Percentiles rank a stretch among this genome's conserved stretches.
Evolutionary conservation across 1,140 invertebrate species (phyloP).

Genomic region (Carcinoscorpius rotundicauda): DNA sequence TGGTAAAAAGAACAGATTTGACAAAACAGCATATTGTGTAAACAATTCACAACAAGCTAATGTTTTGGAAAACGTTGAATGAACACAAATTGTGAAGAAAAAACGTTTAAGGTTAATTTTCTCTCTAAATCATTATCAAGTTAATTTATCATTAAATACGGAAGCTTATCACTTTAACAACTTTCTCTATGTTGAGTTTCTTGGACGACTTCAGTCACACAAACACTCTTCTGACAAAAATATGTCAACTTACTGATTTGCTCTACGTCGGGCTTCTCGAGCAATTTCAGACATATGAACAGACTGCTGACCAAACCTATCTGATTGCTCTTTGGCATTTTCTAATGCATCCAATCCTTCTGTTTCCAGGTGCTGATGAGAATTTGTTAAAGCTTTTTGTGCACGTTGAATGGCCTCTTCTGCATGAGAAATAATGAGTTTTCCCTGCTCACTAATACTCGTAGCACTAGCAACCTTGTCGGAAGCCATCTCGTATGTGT

Average conservation of each 20-base stretch:
- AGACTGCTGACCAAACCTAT: slow-evolving; percentile 76
- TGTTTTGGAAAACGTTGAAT: no score
- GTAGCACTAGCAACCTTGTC: slow-evolving; percentile 31
- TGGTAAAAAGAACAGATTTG: no score
- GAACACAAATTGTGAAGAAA: no score
- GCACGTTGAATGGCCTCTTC: slow-evolving; percentile 58
- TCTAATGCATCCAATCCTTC: slow-evolving; percentile 62
- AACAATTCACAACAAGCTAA: no score
- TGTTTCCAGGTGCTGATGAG: slow-evolving; percentile 57
- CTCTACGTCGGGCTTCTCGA: slow-evolving; percentile 63
- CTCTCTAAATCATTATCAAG: no score
- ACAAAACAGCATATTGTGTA: no score
- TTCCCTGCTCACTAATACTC: slow-evolving; percentile 13
- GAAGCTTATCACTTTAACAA: no score
- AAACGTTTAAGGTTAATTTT: no score
- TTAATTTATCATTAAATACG: no score
- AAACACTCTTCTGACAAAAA: no score
- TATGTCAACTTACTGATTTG: slow-evolving; percentile 48
- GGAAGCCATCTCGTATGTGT: slow-evolving; percentile 28
- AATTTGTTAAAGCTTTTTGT: slow-evolving; percentile 52
- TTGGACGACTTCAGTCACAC: no score
- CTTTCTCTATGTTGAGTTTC: no score
- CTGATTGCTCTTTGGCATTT: slow-evolving; percentile 63
- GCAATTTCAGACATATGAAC: slow-evolving; percentile 83
- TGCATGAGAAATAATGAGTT: slow-evolving; percentile 51